These are phyloP conservation scores for Eupithecia tripunctaria DNA, from an alignment of 2,888 invertebrate genomes.

Conservation along the genomic window DNA sequence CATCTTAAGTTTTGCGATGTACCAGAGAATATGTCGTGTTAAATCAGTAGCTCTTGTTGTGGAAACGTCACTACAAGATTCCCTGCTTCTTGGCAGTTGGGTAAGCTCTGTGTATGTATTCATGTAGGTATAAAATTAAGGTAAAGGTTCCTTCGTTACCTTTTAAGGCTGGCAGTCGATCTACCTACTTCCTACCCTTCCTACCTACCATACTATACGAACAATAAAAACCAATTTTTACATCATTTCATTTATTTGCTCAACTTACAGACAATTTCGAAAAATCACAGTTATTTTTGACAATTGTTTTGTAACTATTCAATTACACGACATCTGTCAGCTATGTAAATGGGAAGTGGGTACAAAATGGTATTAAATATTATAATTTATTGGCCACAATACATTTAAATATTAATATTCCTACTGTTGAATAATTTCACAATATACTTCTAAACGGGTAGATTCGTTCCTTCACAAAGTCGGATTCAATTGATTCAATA, in stretches of 20 bases:
- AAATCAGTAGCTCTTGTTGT: too few relatives aligned
- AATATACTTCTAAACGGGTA: slow-evolving; percentile 62
- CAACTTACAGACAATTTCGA: slow-evolving; percentile 85
- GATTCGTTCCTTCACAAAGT: slow-evolving; percentile 59
- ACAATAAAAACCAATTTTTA: slow-evolving; percentile 38
- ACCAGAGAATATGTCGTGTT: too few relatives aligned
- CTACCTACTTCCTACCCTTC: neutral
- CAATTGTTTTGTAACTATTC: slow-evolving; percentile 78
- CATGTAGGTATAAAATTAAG: neutral
- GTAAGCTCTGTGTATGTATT: neutral
- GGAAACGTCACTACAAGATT: too few relatives aligned
- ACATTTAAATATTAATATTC: slow-evolving; percentile 66
- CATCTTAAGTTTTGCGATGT: too few relatives aligned
- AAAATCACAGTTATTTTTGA: slow-evolving; percentile 84
- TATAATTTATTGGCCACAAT: slow-evolving; percentile 82
- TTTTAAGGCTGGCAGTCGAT: too few relatives aligned
- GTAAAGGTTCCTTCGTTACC: too few relatives aligned
- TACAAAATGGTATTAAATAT: slow-evolving; percentile 83
- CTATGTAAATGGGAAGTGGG: slow-evolving; percentile 81
- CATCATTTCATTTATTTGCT: slow-evolving; percentile 83
- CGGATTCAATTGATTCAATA: slow-evolving; percentile 48
- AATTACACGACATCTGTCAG: slow-evolving; percentile 77
- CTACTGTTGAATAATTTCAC: slow-evolving; percentile 71
- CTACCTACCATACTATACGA: neutral
- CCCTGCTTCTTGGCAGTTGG: too few relatives aligned